Evolutionary conservation across 2,888 invertebrate genomes (phyloP), one percentile per base, ranked within the genome.

Genomic region (Hoplodrina blanda): DNA sequence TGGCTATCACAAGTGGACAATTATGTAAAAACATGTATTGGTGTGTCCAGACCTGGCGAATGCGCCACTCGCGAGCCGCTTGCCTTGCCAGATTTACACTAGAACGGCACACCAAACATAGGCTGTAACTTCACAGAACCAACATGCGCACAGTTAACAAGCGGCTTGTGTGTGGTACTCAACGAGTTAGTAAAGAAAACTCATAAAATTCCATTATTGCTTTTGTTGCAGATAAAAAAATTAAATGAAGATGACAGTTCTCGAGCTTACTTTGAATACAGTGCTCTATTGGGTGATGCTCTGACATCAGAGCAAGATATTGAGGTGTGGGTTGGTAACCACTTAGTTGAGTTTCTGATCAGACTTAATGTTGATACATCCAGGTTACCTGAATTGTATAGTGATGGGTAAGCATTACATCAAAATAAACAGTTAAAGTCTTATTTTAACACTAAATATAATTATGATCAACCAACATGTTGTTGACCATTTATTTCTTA

Each of bases 311-410:
- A 96, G 73, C 94, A 96, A 70, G 97, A 97, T 87, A 94, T 98
- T 62, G 98, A 98, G 93, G 96, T 98, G 41, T 96, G 96, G 89
- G 96, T 97, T 6, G 96, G 96, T n/a, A 92, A 93, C 73, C 97
- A 97, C 80, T 91, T 95, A 41, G 96, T 97, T 0, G 96, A 96
- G 87, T 97, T 98, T 87, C 87, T 97, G 44, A 97, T 98, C 73
- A 96, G 95, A 84, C 92, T 98, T 4, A 96, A 97, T 83, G 94
- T 98, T 44, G 97, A 98, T 85, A 97, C 96, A 80, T 96, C 97
- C 17, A 92, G 94, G 76, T 91, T 98, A 73, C 97, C 97, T 46
- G 96, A 97, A 80, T 89, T 96, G 30, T 95, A 95, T 76, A 89
- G 89, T 87, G 93, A 96, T 83, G 94, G 96, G 96, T 96, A 87